Evolutionary conservation across 2,888 invertebrate genomes (phyloP).

Genomic region (Drosophila anomalata): DNA sequence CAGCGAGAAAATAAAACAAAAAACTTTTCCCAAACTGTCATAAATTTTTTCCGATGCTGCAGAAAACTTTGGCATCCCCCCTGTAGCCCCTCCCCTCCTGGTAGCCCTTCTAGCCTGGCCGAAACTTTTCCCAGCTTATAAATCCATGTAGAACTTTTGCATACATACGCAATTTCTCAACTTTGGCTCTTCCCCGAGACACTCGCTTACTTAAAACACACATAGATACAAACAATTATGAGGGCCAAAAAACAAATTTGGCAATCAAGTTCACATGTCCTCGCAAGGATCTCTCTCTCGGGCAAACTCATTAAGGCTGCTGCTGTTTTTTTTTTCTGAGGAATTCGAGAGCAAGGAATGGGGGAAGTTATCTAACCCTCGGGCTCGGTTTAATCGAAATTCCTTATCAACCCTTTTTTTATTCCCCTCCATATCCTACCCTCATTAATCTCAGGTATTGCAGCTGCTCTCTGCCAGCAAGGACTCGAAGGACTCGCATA

Average conservation of each 20-base stretch:
- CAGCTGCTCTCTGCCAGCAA: slow-evolving; percentile 29
- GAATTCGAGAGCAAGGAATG: slow-evolving; percentile 7
- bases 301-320: slow-evolving; percentile 10
- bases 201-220: slow-evolving; percentile 5
- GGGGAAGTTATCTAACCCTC: slow-evolving; percentile 32
- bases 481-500: not conserved
- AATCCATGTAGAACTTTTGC: slow-evolving; percentile 79
- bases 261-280: slow-evolving; percentile 43
- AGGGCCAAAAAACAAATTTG: slow-evolving; percentile 34
- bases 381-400: slow-evolving; percentile 59
- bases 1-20: slow-evolving; percentile 37
- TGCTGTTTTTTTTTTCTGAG: slow-evolving; percentile 7
- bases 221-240: slow-evolving; percentile 57
- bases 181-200: slow-evolving; percentile 12
- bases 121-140: slow-evolving; percentile 75
- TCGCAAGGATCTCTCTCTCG: slow-evolving; percentile 7
- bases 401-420: slow-evolving; percentile 65
- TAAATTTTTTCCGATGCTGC: slow-evolving; percentile 75
- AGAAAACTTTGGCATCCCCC: slow-evolving; percentile 55
- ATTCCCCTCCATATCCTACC: slow-evolving; percentile 39
- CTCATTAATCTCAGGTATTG: slow-evolving; percentile 68
- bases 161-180: slow-evolving; percentile 50
- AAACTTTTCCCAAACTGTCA: slow-evolving; percentile 77
- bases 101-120: slow-evolving; percentile 29
- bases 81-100: not conserved